These are phyloP conservation scores for Passer domesticus DNA, from an alignment of 2,113 vertebrate species.

Conservation along the genomic window DNA sequence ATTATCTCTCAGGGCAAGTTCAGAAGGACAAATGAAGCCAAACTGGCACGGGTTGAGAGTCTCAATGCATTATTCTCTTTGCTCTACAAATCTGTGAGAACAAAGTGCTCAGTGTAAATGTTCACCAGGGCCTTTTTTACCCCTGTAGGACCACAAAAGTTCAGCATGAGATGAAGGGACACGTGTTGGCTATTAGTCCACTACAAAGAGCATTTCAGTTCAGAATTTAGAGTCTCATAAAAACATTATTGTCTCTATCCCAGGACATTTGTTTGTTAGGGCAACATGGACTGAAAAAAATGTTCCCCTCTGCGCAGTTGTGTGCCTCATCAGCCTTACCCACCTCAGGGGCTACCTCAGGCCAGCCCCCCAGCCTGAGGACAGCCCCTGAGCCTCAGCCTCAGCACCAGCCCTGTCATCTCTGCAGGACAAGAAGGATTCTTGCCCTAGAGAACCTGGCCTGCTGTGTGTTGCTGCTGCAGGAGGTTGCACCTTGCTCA, in stretches of 20 bases:
- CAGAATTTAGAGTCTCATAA: constrained; percentile 89
- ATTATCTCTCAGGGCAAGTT: constrained; percentile 84
- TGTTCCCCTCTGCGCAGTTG: constrained; percentile 71
- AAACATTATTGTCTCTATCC: constrained; percentile 91
- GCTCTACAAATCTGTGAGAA: constrained; percentile 74
- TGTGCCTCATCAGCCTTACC: not conserved
- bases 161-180: constrained; percentile 83
- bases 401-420: not conserved
- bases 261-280: constrained; percentile 84
- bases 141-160: constrained; percentile 79
- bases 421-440: not conserved
- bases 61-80: constrained; percentile 80
- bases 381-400: not conserved
- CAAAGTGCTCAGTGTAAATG: constrained; percentile 82
- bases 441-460: not conserved
- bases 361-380: not conserved
- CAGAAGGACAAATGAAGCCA: constrained; percentile 67
- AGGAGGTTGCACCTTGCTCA: not conserved
- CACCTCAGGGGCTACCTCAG: not conserved
- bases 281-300: constrained; percentile 82
- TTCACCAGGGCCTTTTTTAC: constrained; percentile 74
- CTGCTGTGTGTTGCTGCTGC: not conserved
- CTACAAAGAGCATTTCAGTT: constrained; percentile 87
- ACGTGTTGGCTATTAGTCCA: constrained; percentile 85
- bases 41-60: constrained; percentile 69